These are phyloP conservation scores for Apis mellifera DNA, from an alignment of 1,140 invertebrate species.

Conservation along the genomic window DNA sequence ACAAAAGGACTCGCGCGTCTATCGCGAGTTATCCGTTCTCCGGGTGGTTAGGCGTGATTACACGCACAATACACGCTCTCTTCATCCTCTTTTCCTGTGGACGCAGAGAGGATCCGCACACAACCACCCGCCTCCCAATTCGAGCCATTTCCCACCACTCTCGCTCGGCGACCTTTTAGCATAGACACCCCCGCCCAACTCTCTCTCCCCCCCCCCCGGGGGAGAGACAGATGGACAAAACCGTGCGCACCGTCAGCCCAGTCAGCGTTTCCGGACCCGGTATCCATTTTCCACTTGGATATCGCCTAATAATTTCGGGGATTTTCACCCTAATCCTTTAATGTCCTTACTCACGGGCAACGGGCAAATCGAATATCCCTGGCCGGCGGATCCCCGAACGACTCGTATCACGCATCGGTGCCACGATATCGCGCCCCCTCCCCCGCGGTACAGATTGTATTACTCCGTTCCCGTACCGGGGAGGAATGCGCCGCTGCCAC, in stretches of 20 bases:
- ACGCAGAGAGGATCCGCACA: too few relatives aligned
- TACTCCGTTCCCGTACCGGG: constrained; percentile 48
- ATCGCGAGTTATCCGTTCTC: constrained; percentile 59
- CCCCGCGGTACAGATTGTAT: constrained; percentile 58
- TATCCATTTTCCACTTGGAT: constrained; percentile 68
- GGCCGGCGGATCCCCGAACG: constrained; percentile 29
- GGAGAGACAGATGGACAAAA: constrained; percentile 65
- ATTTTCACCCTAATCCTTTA: constrained; percentile 71
- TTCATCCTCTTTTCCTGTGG: too few relatives aligned
- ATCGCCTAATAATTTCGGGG: constrained; percentile 71
- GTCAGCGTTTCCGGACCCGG: constrained; percentile 55
- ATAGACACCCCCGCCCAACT: constrained; percentile 51
- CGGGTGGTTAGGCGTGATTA: constrained; percentile 76
- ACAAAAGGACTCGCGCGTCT: constrained; percentile 12
- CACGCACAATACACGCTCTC: constrained; percentile 70
- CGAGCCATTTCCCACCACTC: too few relatives aligned
- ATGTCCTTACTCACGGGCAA: constrained; percentile 66
- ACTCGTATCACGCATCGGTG: constrained; percentile 57
- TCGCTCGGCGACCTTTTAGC: constrained; percentile 53
- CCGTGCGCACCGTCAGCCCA: constrained; percentile 29
- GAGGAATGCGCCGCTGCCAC: too few relatives aligned
- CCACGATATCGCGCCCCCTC: constrained; percentile 29
- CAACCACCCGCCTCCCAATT: too few relatives aligned
- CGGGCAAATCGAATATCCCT: constrained; percentile 66
- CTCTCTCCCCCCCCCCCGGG: too few relatives aligned